Base-by-base conservation (phyloP, 2,888 invertebrate genomes). In the Plagodis pulveraria region DNA sequence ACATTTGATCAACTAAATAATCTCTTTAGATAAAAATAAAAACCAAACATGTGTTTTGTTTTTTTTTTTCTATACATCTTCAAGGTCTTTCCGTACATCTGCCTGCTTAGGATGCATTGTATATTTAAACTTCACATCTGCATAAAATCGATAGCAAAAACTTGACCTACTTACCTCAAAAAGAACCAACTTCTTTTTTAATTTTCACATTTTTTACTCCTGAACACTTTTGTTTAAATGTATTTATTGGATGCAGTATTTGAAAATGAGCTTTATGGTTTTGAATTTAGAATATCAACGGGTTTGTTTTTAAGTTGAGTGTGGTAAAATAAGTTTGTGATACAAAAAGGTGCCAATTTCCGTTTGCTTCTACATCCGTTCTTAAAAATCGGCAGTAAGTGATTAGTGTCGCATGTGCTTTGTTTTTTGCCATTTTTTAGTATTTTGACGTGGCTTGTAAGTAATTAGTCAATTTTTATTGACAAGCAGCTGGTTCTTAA, bases 71-170 rank as follows among this genome's bases (percentile, higher is more conserved):
- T 81, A 82, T 77, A 85, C 81, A 83, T 86, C 86, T 89, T 87
- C 89, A 87, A 90, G 89, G 86, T 81, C 81, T 81, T 79, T 55
- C 70, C 71, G 71, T 83, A 77, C 92, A 92, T 90, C 92, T 92
- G 92, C 90, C 83, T 59, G 77, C 80, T 87, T 80, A 81, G 80
- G 84, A 84, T 78, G 77, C 58, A 56, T 51, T 40, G 67, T 82
- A 81, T 84, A 87, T 88, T 86, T 80, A 83, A 69, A 56, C 33
- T 43, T 72, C 78, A 79, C 91, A 92, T 92, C 91, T 92, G 91
- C 91, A 92, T 92, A 91, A 84, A 84, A 88, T 84, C 86, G 80
- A 85, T 88, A 86, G 86, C 87, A 91, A 92, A 92, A 92, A 92
- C 72, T 83, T 91, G 90, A 92, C 92, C 92, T 89, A 69, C 62